Evolutionary conservation across 2,888 invertebrate species (phyloP), one percentile per base, ranked within the genome.

Genomic region (Cynaeus angustus): DNA sequence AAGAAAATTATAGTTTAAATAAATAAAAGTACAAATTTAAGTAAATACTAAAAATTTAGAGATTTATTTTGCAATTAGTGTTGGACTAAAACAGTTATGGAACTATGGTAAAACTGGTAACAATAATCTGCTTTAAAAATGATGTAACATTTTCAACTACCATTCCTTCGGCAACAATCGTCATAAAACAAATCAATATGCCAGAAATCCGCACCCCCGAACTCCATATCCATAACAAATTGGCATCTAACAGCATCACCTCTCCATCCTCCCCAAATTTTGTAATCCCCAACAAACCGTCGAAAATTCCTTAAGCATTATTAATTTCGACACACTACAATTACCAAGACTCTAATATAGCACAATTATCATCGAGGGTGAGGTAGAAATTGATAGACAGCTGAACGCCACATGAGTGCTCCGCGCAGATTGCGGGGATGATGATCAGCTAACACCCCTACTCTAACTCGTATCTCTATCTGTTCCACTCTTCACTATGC

Each of bases 401-500:
- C 59, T 69, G 56, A 66, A 56, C 69, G 69, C 58, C 69, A 72
- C 73, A 71, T 66, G 73, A 72, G 68, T 69, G 72, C 75, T 68
- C 72, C 72, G 75, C 76, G 73, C 77, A 78, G 77, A 78, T 78
- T 78, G 77, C 76, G 72, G 74, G 75, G 76, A 76, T 78, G 77
- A 78, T 78, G 77, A 75, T 74, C 75, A 74, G 69, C 72, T 70
- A 75, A 75, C 75, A 72, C 70, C 70, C 58, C 71, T 64, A 70
- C 68, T 67, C 69, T 61, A 58, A 66, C 66, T 62, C 65, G 66
- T 66, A 64, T 66, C 70, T 67, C 53, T 66, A 67, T 68, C 66
- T 64, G 59, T 50, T 69, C 59, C 65, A 67, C 65, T 69, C 55
- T 26, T 68, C 50, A 50, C 65, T 68, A 66, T 70, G 68, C 53